Conservation (phyloP, 2,113 vertebrate species). For the human (Homo sapiens) region DNA sequence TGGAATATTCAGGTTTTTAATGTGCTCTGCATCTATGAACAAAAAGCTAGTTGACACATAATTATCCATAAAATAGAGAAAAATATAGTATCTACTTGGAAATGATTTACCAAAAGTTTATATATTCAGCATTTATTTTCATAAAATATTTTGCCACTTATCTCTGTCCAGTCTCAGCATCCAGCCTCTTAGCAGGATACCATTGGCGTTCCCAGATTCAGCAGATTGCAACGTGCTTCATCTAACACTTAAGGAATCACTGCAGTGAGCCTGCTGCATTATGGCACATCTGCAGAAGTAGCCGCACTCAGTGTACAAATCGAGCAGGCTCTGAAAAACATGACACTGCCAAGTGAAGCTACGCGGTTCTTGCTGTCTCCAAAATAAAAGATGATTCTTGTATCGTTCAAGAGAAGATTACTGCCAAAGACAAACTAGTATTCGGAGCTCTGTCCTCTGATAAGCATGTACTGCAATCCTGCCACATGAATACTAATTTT, state of each 20-base stretch:
- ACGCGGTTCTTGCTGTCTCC: neutral
- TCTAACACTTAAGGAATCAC: neutral
- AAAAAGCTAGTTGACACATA: slow-evolving; percentile 39
- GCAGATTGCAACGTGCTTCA: rapidly evolving
- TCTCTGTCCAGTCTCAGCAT: neutral
- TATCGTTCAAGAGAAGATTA: neutral
- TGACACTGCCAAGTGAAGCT: neutral
- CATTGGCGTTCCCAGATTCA: rapidly evolving
- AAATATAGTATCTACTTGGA: slow-evolving; percentile 31
- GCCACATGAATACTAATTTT: neutral
- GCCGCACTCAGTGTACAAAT: neutral
- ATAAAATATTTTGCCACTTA: neutral
- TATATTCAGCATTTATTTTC: neutral
- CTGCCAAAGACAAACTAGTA: neutral
- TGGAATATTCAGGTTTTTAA: neutral
- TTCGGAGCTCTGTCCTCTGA: neutral
- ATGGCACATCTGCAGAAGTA: neutral
- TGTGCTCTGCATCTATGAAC: neutral
- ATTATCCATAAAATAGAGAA: slow-evolving; percentile 54
- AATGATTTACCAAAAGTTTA: slow-evolving; percentile 21
- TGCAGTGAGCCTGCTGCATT: neutral
- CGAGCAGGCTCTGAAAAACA: neutral
- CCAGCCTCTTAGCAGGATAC: neutral
- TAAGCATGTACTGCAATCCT: neutral
- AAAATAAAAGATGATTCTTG: neutral